phyloP scores from a whole-genome alignment of 2,888 invertebrate genomes.

The Meiosimyza platycephala region DNA sequence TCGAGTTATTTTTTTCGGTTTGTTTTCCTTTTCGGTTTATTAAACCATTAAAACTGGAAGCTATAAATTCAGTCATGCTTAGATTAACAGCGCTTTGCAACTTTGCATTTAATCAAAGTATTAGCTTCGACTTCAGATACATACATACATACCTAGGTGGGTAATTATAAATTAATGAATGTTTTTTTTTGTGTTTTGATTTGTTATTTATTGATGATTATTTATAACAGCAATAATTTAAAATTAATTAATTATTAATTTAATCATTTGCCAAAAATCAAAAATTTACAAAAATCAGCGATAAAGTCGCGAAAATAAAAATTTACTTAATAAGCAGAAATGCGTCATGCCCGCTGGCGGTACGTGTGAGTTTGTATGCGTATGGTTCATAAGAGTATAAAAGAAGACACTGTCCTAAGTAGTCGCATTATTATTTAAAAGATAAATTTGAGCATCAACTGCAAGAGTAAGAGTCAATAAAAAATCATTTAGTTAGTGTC shows the following conservation, averaged over 20 bases:
- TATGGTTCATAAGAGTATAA: no score
- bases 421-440: no score
- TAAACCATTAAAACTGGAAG: slow-evolving; percentile 37
- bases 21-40: not conserved
- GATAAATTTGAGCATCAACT: no score
- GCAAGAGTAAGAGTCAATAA: no score
- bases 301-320: not conserved
- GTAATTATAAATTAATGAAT: slow-evolving; percentile 19
- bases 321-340: no score
- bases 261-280: slow-evolving; percentile 54
- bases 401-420: no score
- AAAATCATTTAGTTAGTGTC: no score
- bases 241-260: slow-evolving; percentile 64
- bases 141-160: no score
- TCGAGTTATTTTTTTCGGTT: no score
- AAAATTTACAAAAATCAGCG: slow-evolving; percentile 36
- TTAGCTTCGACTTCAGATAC: not conserved
- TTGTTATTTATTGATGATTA: slow-evolving; percentile 60
- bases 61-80: slow-evolving; percentile 49
- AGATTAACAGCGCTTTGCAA: slow-evolving; percentile 42
- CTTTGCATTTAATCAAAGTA: slow-evolving; percentile 41
- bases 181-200: slow-evolving; percentile 40
- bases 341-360: no score
- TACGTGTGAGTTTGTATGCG: no score
- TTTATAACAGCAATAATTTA: slow-evolving; percentile 62